A percentile compares a stretch with the other conserved stretches of the same genome.
Evolutionary conservation across 2,113 vertebrate species (phyloP).

Genomic region (Dolichallabes microphthalmus): DNA sequence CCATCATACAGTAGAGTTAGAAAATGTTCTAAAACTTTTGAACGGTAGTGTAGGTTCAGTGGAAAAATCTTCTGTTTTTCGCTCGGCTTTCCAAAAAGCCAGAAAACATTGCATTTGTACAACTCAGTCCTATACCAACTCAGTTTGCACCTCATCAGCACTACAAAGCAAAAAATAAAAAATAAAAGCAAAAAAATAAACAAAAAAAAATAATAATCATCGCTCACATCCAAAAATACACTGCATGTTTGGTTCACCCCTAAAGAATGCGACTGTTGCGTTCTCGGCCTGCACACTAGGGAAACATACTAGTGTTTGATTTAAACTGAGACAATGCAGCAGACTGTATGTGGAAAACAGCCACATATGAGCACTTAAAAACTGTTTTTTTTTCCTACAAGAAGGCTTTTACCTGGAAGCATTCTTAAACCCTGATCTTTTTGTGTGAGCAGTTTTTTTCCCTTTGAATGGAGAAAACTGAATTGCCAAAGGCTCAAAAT

Average conservation of each 20-base stretch:
- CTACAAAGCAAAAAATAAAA: background rate
- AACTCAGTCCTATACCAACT: background rate
- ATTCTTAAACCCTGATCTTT: background rate
- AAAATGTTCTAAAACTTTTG: too few species aligned
- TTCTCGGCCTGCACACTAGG: background rate
- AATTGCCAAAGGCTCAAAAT: background rate
- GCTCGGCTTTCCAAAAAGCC: background rate
- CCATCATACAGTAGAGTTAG: too few species aligned
- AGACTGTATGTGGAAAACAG: background rate
- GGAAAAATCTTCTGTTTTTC: background rate
- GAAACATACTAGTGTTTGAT: background rate
- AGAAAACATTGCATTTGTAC: background rate
- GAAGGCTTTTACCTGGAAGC: background rate
- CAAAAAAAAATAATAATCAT: too few species aligned
- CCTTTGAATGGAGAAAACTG: background rate
- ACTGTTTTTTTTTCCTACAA: background rate
- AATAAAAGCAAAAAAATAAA: background rate
- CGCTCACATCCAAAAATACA: background rate
- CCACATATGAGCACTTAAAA: background rate
- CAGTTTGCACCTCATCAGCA: background rate
- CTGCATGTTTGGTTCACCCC: conserved; percentile 32
- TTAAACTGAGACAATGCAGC: background rate
- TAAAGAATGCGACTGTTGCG: conserved; percentile 18
- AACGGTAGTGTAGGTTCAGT: too few species aligned
- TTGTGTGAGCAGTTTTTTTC: background rate